These are phyloP conservation scores for Sinocyclocheilus rhinocerous DNA, from an alignment of 2,113 vertebrate species.

Conservation along the genomic window DNA sequence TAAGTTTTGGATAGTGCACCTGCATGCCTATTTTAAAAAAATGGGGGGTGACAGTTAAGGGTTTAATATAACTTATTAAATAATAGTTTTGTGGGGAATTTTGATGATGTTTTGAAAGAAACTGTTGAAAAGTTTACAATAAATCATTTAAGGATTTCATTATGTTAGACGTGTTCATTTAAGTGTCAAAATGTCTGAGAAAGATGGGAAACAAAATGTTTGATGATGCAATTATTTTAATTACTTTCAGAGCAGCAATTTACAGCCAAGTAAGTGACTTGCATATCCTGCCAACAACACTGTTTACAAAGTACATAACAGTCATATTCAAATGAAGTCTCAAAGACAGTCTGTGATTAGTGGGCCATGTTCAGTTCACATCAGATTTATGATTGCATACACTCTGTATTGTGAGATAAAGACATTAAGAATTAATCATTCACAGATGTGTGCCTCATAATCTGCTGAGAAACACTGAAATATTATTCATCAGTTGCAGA, in stretches of 20 bases:
- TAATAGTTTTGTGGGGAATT: not conserved
- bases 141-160: conserved; percentile 17
- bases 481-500: conserved; percentile 10
- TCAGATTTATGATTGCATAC: conserved; percentile 3
- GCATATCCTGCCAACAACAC: conserved; percentile 16
- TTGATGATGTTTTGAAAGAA: conserved; percentile 6
- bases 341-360: conserved; percentile 34
- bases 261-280: conserved; percentile 16
- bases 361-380: conserved; percentile 13
- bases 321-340: conserved; percentile 5
- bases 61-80: not conserved
- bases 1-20: too few species aligned
- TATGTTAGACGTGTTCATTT: conserved; percentile 19
- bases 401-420: conserved; percentile 1
- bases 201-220: conserved; percentile 8
- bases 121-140: conserved; percentile 16
- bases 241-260: conserved; percentile 29
- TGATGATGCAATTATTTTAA: conserved; percentile 38
- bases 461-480: not conserved
- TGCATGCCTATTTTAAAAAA: too few species aligned
- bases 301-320: conserved; percentile 35
- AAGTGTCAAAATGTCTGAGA: conserved; percentile 34
- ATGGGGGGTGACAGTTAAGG: too few species aligned
- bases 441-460: conserved; percentile 12
- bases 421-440: conserved; percentile 16